Evolutionary conservation across 2,113 vertebrate genomes (phyloP).

Genomic region (Pterocles burchelli): DNA sequence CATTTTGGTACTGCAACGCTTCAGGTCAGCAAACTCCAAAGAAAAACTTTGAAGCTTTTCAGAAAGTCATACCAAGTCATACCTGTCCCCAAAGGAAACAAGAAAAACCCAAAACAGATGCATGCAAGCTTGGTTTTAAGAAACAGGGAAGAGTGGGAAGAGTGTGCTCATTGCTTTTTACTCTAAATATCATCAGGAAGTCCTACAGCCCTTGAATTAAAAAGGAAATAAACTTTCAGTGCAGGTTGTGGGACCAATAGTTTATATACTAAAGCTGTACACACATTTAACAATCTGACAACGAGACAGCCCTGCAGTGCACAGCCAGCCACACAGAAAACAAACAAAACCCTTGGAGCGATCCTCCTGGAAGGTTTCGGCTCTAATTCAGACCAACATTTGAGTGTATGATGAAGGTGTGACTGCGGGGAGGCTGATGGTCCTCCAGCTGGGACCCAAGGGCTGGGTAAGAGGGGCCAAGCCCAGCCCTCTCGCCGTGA

Average conservation of each 20-base stretch:
- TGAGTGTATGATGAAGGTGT: not conserved
- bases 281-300: not conserved
- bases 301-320: not conserved
- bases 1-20: not conserved
- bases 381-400: not conserved
- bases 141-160: not conserved
- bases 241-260: not conserved
- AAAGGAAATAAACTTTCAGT: constrained; percentile 5
- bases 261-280: not conserved
- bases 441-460: not conserved
- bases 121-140: not conserved
- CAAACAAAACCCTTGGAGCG: not conserved
- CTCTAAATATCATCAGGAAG: constrained; percentile 1
- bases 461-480: not conserved
- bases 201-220: not conserved
- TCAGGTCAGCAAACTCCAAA: not conserved
- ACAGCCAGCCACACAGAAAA: not conserved
- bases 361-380: not conserved
- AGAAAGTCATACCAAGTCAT: not conserved
- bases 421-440: not conserved
- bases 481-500: not conserved
- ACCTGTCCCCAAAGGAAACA: not conserved
- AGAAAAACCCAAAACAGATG: not conserved
- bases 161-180: not conserved
- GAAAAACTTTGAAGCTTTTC: not conserved